phyloP scores from a whole-genome alignment of 2,797 vertebrate species.

The Gallinago solitaria region DNA sequence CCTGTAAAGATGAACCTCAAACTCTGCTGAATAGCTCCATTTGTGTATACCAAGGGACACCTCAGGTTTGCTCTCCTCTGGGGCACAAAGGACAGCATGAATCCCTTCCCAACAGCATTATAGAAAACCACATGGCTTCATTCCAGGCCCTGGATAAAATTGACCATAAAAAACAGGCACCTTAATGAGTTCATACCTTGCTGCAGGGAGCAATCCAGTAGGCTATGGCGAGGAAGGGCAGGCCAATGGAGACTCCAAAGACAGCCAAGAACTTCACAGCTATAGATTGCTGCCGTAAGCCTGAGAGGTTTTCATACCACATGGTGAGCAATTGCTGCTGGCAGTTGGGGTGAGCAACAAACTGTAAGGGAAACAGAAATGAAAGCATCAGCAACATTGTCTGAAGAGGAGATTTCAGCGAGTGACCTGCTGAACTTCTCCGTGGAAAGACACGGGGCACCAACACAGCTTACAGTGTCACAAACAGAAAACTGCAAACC shows the following conservation, averaged over 20 bases:
- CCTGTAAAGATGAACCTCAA: not conserved
- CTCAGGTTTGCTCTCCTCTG: not conserved
- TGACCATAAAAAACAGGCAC: not conserved
- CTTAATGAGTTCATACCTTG: conserved; percentile 84
- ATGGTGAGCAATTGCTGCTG: conserved; percentile 97
- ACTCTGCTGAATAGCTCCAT: not conserved
- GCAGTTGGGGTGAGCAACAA: conserved; percentile 97
- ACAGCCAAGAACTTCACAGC: conserved; percentile 95
- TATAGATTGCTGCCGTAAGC: conserved; percentile 92
- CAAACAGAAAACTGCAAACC: not conserved
- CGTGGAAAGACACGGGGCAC: rapidly evolving
- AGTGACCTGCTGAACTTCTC: not conserved
- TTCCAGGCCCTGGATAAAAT: not conserved
- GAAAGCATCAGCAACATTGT: not conserved
- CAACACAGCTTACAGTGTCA: not conserved
- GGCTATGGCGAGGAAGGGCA: conserved; percentile 94
- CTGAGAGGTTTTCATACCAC: conserved; percentile 98
- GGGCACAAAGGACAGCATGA: not conserved
- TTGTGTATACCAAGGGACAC: not conserved
- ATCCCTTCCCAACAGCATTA: not conserved
- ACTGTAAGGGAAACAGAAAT: conserved; percentile 79
- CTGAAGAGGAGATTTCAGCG: not conserved
- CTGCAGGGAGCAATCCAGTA: conserved; percentile 98
- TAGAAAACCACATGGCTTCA: not conserved
- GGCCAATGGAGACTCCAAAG: conserved; percentile 90